Conservation (phyloP, 2,113 vertebrate species). For the Charadrius vociferus region DNA sequence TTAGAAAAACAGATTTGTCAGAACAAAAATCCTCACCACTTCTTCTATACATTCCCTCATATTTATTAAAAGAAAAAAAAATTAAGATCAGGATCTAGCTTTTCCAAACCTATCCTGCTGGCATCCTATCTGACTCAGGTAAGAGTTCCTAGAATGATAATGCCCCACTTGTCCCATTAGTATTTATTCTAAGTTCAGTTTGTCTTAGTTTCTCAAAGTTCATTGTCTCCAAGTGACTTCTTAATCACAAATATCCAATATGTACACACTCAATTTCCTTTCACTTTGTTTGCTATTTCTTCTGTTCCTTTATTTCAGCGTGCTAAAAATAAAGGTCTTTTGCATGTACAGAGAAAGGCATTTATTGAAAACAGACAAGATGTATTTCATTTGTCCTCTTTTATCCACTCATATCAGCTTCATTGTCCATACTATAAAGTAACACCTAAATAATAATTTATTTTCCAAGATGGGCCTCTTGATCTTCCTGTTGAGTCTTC, state of each 20-base stretch:
- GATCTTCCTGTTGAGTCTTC: conserved; percentile 13
- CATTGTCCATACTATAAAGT: neutral
- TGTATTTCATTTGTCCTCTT: neutral
- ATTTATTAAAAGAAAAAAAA: neutral
- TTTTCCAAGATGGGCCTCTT: neutral
- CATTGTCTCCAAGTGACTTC: neutral
- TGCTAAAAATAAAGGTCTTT: neutral
- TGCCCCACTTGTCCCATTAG: neutral
- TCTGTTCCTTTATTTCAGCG: neutral
- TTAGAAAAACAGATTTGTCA: neutral
- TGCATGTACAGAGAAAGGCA: neutral
- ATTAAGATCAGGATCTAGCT: neutral
- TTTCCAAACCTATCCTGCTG: neutral
- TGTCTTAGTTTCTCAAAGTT: neutral
- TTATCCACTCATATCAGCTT: neutral
- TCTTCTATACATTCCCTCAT: neutral
- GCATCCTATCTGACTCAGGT: neutral
- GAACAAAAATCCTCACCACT: neutral
- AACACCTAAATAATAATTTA: conserved; percentile 45
- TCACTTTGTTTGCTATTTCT: neutral
- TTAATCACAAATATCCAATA: neutral
- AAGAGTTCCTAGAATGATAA: neutral
- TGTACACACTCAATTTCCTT: neutral
- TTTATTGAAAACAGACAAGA: neutral
- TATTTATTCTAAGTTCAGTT: neutral